Percentiles rank a stretch among this genome's conserved stretches.
phyloP scores from a whole-genome alignment of 2,888 invertebrate species.

The Catocala nupta region DNA sequence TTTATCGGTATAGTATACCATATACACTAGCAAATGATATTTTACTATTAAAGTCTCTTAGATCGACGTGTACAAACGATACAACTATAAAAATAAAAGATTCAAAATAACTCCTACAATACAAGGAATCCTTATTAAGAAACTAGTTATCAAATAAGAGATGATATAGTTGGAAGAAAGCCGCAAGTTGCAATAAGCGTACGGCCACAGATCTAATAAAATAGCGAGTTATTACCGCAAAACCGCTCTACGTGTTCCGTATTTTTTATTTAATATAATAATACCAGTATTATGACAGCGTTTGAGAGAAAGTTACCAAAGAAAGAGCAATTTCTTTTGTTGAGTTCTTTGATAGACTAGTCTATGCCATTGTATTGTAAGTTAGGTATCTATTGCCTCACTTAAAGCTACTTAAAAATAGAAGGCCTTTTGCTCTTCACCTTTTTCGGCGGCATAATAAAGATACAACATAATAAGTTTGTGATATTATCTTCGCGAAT shows the following conservation, averaged over 20 bases:
- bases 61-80: no score
- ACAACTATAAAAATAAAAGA: no score
- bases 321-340: conserved; percentile 12
- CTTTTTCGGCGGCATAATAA: no score
- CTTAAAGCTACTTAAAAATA: background rate
- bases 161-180: conserved; percentile 29
- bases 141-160: conserved; percentile 23
- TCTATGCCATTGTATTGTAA: no score
- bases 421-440: no score
- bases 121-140: conserved; percentile 1
- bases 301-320: conserved; percentile 35
- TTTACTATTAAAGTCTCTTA: no score
- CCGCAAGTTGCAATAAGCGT: conserved; percentile 22
- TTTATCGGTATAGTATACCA: no score
- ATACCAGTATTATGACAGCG: conserved; percentile 20
- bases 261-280: conserved; percentile 22
- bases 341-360: background rate
- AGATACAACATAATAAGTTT: no score
- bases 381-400: background rate
- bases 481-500: no score
- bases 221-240: conserved; percentile 41
- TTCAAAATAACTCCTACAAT: no score
- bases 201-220: conserved; percentile 32
- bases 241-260: conserved; percentile 35
- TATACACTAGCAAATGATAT: no score